Evolutionary conservation across 2,888 invertebrate genomes (phyloP).

Genomic region (Frankliniella fusca): DNA sequence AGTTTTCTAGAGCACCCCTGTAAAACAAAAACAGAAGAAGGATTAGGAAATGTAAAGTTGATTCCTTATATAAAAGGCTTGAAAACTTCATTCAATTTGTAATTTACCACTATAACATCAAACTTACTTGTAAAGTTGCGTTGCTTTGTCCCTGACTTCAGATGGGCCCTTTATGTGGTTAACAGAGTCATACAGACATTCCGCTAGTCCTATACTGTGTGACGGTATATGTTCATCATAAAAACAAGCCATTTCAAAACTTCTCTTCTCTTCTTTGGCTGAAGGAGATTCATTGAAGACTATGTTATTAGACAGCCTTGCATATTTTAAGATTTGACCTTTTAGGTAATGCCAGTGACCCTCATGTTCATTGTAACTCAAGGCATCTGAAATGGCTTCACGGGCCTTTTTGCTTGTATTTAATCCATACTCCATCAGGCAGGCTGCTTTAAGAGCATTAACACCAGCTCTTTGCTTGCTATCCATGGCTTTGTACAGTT

Average conservation of each 20-base stretch:
- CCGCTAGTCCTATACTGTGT: background rate
- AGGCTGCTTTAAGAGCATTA: background rate
- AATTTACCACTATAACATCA: background rate
- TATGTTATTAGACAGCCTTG: background rate
- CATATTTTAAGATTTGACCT: background rate
- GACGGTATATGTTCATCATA: slow-evolving; percentile 2
- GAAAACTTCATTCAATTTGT: background rate
- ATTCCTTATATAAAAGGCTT: background rate
- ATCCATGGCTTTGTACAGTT: background rate
- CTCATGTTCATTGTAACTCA: background rate
- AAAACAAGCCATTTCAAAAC: background rate
- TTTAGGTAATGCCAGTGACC: background rate
- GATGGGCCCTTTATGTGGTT: background rate
- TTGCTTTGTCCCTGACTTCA: background rate
- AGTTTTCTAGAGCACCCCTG: background rate
- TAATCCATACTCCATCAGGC: background rate
- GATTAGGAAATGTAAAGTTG: background rate
- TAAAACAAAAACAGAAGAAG: background rate
- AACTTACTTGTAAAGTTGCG: background rate
- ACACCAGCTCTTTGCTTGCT: background rate
- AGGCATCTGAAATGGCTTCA: background rate
- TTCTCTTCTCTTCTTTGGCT: background rate
- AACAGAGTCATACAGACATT: background rate
- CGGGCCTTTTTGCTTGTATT: background rate
- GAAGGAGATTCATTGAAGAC: background rate